Conservation (phyloP, 2,888 invertebrate genomes). For the Eristalis arbustorum region DNA sequence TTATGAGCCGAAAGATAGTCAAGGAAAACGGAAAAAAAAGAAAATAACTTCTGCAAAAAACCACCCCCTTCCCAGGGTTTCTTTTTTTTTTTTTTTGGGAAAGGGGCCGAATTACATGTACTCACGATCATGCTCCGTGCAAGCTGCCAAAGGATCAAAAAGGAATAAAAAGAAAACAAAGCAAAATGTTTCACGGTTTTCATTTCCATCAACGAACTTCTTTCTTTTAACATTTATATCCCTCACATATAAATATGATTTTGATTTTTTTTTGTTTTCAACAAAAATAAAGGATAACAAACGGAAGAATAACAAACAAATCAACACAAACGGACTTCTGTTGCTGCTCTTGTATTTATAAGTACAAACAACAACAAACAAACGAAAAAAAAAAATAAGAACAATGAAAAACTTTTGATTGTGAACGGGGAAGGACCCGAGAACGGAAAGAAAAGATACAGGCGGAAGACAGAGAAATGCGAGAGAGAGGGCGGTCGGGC, state of each 20-base stretch:
- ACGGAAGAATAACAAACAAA: slow-evolving; percentile 53
- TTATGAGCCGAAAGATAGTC: background rate
- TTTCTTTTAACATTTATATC: slow-evolving; percentile 58
- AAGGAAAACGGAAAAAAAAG: background rate
- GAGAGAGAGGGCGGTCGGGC: slow-evolving; percentile 6
- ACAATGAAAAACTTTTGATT: slow-evolving; percentile 15
- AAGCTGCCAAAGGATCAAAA: slow-evolving; percentile 83
- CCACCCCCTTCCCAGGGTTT: slow-evolving; percentile 7
- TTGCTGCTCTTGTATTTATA: slow-evolving; percentile 12
- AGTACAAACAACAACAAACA: slow-evolving; percentile 5
- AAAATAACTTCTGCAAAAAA: slow-evolving; percentile 35
- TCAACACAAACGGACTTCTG: slow-evolving; percentile 42
- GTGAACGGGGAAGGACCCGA: slow-evolving; percentile 17
- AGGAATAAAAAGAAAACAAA: slow-evolving; percentile 69
- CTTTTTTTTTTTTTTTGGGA: background rate
- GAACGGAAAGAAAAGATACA: slow-evolving; percentile 6
- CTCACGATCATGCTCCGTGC: slow-evolving; percentile 96
- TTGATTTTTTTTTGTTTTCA: slow-evolving; percentile 56
- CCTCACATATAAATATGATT: background rate
- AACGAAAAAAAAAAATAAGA: slow-evolving; percentile 15
- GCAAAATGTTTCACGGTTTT: slow-evolving; percentile 65
- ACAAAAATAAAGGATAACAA: slow-evolving; percentile 56
- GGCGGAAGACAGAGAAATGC: slow-evolving; percentile 14
- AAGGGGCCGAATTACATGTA: slow-evolving; percentile 80
- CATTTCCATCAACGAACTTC: slow-evolving; percentile 58